Evolutionary conservation across 92 coral and sea anemone species (phyloP).

Genomic region (Siderastrea radians): DNA sequence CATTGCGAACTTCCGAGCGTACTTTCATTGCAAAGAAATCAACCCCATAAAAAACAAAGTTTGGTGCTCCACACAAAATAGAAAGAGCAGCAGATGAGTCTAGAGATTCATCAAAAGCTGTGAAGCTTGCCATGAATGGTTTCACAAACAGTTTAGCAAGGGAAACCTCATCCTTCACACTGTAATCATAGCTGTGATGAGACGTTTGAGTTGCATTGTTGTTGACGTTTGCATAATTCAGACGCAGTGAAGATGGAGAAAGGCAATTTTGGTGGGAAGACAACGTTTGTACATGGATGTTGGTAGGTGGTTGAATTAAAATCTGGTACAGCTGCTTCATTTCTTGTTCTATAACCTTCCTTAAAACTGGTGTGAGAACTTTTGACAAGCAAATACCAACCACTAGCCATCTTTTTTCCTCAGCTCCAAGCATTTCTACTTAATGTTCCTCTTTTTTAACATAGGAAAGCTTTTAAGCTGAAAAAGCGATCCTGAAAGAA

Average conservation of each 20-base stretch:
- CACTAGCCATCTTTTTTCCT: constrained; percentile 41
- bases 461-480: too few species aligned
- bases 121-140: constrained; percentile 47
- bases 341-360: not conserved
- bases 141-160: constrained; percentile 32
- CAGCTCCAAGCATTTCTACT: not conserved
- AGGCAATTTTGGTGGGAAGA: not conserved
- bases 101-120: constrained; percentile 40
- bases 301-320: constrained; percentile 14
- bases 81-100: constrained; percentile 29
- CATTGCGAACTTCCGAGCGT: constrained; percentile 30
- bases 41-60: constrained; percentile 17
- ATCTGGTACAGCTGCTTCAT: not conserved
- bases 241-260: constrained; percentile 10
- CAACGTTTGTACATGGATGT: constrained; percentile 21
- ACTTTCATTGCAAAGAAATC: constrained; percentile 13
- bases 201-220: constrained; percentile 10
- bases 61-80: constrained; percentile 22
- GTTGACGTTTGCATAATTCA: constrained; percentile 32
- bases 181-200: constrained; percentile 27
- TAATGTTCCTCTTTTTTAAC: too few species aligned
- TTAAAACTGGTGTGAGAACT: constrained; percentile 18
- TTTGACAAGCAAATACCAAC: constrained; percentile 36
- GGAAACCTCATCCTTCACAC: constrained; percentile 32
- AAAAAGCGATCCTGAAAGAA: too few species aligned